A percentile compares a stretch with the other conserved stretches of the same genome.
These are phyloP conservation scores for Damaliscus lunatus DNA, from an alignment of 2,113 vertebrate species.

Conservation along the genomic window DNA sequence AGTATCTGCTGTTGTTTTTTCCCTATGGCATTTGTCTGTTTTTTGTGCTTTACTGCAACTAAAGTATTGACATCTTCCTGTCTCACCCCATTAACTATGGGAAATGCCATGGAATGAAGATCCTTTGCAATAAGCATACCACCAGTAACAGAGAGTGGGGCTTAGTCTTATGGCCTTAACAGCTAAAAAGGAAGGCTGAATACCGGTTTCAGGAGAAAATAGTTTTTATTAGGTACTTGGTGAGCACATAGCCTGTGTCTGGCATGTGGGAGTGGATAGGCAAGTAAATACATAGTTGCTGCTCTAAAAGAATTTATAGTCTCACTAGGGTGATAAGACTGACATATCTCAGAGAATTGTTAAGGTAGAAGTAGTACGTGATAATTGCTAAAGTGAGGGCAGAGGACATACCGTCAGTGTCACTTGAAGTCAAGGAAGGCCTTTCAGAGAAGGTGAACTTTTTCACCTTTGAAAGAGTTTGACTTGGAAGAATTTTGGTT, in stretches of 20 bases:
- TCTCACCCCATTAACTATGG: neutral
- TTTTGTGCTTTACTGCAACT: conserved; percentile 35
- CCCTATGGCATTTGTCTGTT: conserved; percentile 32
- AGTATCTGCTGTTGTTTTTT: conserved; percentile 35
- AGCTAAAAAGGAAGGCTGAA: neutral
- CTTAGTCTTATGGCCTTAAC: conserved; percentile 25
- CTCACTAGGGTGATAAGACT: neutral
- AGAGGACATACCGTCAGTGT: neutral
- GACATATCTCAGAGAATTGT: neutral
- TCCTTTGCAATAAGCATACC: conserved; percentile 16
- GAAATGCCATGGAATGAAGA: conserved; percentile 42
- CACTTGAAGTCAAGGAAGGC: neutral
- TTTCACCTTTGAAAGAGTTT: neutral
- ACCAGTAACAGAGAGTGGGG: conserved; percentile 6
- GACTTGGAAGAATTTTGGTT: conserved; percentile 15
- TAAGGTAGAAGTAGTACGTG: neutral
- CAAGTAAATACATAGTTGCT: conserved; percentile 3
- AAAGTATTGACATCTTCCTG: conserved; percentile 40
- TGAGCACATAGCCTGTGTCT: neutral
- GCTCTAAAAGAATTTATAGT: neutral
- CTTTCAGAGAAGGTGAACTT: neutral
- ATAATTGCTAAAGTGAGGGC: neutral
- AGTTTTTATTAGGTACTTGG: conserved; percentile 25
- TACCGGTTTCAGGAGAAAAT: conserved; percentile 16
- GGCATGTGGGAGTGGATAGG: neutral